Base-by-base conservation (phyloP, 1,140 invertebrate species). In the Lineus longissimus region DNA sequence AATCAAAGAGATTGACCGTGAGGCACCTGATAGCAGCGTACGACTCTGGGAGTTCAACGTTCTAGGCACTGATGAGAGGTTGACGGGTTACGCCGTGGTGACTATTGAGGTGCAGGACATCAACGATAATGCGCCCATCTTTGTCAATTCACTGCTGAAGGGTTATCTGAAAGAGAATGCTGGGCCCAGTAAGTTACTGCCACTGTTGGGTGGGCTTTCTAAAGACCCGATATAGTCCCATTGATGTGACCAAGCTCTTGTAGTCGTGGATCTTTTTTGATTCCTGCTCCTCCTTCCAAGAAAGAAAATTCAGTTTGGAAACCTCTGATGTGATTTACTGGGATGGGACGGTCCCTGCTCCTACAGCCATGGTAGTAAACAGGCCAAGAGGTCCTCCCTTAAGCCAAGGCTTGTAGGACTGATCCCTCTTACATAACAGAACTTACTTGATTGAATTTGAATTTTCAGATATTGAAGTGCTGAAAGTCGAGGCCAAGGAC, bases 91-190 rank as follows among this genome's bases (percentile, higher is more conserved):
- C 78, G 94, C 95, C n/a, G 94, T 97, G 82, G 95, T 99, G 2
- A 92, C 97, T 85, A 94, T 98, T 60, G 95, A 95, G 81, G 87
- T 98, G 2, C 93, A 94, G 78, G 96, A 98, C 77, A 95, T 98
- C 74, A 99, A 99, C 82, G 97, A 99, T 83, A 98, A 99, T 82
- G 89, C 92, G 15, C 97, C 97, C 2, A 89, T 94, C 66, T 99
- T 99, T 84, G 93, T 93, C 41, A 67, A 73, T 15, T 66, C 63
- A 31, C 31, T 56, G 22, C 55, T 69, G 29, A 41, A 51, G 17
- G 67, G 63, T 27, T 61, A 33, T 2, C 41, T 68, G 15, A 66
- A 75, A 22, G 78, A 80, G 62, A 77, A 79, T 30, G 61, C 61
- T 64, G 22, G 72, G 60, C 58, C 43, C 59, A 36, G 33, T 36